Percentiles rank a stretch among this genome's conserved stretches.
Evolutionary conservation across 2,888 invertebrate genomes (phyloP).

Genomic region (Xanthia icteritia): DNA sequence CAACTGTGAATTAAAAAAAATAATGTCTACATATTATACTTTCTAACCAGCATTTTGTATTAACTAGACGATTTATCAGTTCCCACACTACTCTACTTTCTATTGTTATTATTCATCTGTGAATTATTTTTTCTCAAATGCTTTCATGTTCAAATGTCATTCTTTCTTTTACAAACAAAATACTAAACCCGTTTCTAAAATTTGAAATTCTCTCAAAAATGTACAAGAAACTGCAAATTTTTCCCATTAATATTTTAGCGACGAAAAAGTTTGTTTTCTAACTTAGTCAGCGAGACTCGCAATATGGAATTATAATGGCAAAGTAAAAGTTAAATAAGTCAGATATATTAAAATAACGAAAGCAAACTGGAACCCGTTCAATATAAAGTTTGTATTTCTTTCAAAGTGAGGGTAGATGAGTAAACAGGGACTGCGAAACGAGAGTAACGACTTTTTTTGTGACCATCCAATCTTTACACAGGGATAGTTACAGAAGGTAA

Average conservation of each 20-base stretch:
- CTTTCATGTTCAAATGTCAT: slow-evolving; percentile 22
- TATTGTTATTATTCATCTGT: slow-evolving; percentile 8
- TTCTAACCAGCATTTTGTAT: slow-evolving; percentile 38
- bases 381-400: slow-evolving; percentile 57
- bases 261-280: slow-evolving; percentile 20
- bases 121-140: slow-evolving; percentile 7
- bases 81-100: slow-evolving; percentile 35
- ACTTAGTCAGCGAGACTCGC: slow-evolving; percentile 6
- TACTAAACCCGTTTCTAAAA: background rate
- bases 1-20: slow-evolving; percentile 72
- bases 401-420: slow-evolving; percentile 43
- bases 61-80: slow-evolving; percentile 24
- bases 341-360: slow-evolving; percentile 37
- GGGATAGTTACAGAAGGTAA: background rate
- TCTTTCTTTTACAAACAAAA: background rate
- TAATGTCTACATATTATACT: slow-evolving; percentile 43
- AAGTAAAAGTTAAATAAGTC: slow-evolving; percentile 46
- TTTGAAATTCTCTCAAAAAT: slow-evolving; percentile 2
- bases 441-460: slow-evolving; percentile 30
- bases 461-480: background rate
- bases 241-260: slow-evolving; percentile 35
- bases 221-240: slow-evolving; percentile 2
- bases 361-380: slow-evolving; percentile 48
- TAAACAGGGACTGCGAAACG: slow-evolving; percentile 35
- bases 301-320: slow-evolving; percentile 37